Percentiles rank a stretch among this genome's conserved stretches.
phyloP scores from a whole-genome alignment of 2,888 invertebrate genomes.

The Pegoplata infirma region DNA sequence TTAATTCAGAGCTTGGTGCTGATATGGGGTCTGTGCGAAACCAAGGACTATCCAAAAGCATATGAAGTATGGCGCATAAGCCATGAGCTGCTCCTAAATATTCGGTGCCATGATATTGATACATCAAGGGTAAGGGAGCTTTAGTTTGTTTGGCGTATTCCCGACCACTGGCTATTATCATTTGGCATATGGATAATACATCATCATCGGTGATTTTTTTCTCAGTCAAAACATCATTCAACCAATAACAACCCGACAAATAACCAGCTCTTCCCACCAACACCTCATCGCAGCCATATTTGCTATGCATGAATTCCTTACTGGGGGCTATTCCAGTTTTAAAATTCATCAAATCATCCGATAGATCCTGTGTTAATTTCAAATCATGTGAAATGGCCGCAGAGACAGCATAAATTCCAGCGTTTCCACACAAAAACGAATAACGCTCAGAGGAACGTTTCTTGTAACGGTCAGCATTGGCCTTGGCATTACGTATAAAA shows the following conservation, averaged over 20 bases:
- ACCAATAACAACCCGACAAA: constrained; percentile 86
- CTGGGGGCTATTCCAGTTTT: constrained; percentile 77
- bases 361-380: constrained; percentile 78
- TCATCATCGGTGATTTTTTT: constrained; percentile 77
- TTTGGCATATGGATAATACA: constrained; percentile 83
- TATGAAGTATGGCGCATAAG: constrained; percentile 83
- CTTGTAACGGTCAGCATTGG: constrained; percentile 78
- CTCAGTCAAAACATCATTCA: constrained; percentile 78
- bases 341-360: constrained; percentile 75
- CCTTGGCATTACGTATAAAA: constrained; percentile 82
- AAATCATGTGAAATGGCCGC: constrained; percentile 80
- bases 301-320: constrained; percentile 80
- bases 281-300: constrained; percentile 88
- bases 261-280: constrained; percentile 92
- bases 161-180: constrained; percentile 85
- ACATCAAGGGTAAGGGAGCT: constrained; percentile 86
- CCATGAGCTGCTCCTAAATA: constrained; percentile 83
- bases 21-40: constrained; percentile 71
- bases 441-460: constrained; percentile 81
- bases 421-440: constrained; percentile 88
- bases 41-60: constrained; percentile 81
- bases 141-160: constrained; percentile 82
- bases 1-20: constrained; percentile 72
- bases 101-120: constrained; percentile 79
- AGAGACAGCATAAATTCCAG: constrained; percentile 87